phyloP scores from a whole-genome alignment of 2,113 vertebrate genomes.

The Pollachius pollachius region DNA sequence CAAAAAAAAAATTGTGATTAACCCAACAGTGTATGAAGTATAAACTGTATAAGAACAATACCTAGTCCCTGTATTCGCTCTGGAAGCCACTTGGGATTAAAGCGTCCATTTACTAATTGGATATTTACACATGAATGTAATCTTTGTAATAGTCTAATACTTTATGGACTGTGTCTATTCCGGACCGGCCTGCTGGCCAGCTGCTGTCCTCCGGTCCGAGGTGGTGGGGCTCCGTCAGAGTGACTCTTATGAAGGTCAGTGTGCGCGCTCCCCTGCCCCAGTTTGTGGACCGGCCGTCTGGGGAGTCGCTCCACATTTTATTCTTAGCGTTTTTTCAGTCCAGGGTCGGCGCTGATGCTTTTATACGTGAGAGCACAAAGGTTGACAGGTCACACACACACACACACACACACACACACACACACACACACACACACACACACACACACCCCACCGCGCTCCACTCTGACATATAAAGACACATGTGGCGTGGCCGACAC shows the following conservation, averaged over 20 bases:
- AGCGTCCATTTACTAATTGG: no score
- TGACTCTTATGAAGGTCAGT: constrained; percentile 40
- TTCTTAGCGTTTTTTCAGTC: constrained; percentile 66
- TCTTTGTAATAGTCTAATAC: no score
- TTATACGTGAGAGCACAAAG: constrained; percentile 57
- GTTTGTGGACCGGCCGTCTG: constrained; percentile 50
- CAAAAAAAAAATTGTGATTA: no score
- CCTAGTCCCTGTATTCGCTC: no score
- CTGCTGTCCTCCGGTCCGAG: no score
- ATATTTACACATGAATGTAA: no score
- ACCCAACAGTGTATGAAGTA: no score
- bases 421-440: constrained; percentile 21
- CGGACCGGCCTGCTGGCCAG: no score
- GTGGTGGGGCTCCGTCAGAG: constrained; percentile 30
- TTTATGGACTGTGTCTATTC: no score
- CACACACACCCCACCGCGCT: constrained; percentile 24
- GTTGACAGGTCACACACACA: constrained; percentile 35
- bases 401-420: not conserved
- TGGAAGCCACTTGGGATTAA: no score
- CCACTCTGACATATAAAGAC: constrained; percentile 68
- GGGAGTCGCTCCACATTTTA: constrained; percentile 76
- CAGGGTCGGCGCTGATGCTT: constrained; percentile 45
- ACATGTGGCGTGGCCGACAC: constrained; percentile 53
- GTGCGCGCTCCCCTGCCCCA: constrained; percentile 53
- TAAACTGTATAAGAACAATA: no score